phyloP scores from a whole-genome alignment of 1,140 invertebrate species.

The Trichonephila clavipes region DNA sequence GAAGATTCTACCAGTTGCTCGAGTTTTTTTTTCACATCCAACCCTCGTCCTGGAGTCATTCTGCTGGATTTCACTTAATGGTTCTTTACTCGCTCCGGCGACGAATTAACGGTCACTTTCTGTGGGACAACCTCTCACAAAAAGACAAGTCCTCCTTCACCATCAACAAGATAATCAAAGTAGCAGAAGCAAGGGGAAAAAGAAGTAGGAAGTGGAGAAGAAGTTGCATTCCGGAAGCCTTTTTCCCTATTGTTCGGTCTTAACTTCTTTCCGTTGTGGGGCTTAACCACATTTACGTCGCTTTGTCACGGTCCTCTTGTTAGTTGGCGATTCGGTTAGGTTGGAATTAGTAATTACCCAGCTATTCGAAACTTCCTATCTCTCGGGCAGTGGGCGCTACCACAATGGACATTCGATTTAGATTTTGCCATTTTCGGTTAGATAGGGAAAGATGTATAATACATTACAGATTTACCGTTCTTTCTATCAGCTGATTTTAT shows the following conservation, averaged over 20 bases:
- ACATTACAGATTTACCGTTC: too few relatives aligned
- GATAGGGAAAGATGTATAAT: too few relatives aligned
- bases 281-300: constrained; percentile 42
- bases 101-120: constrained; percentile 65
- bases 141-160: constrained; percentile 53
- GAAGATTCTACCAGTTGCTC: constrained; percentile 45
- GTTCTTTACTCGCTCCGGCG: constrained; percentile 43
- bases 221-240: constrained; percentile 58
- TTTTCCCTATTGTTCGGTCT: constrained; percentile 24
- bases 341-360: constrained; percentile 16
- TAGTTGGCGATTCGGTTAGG: constrained; percentile 17
- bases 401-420: not conserved
- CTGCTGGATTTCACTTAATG: constrained; percentile 48
- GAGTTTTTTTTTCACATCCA: not conserved
- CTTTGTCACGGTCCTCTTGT: constrained; percentile 45
- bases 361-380: constrained; percentile 11
- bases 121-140: constrained; percentile 27
- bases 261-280: constrained; percentile 56
- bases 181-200: constrained; percentile 26
- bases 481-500: too few relatives aligned
- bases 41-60: not conserved
- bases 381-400: not conserved
- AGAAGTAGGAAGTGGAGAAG: constrained; percentile 14
- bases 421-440: not conserved
- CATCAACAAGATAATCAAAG: constrained; percentile 67